phyloP scores from a whole-genome alignment of 2,113 vertebrate species.

The Corythornis cristatus region DNA sequence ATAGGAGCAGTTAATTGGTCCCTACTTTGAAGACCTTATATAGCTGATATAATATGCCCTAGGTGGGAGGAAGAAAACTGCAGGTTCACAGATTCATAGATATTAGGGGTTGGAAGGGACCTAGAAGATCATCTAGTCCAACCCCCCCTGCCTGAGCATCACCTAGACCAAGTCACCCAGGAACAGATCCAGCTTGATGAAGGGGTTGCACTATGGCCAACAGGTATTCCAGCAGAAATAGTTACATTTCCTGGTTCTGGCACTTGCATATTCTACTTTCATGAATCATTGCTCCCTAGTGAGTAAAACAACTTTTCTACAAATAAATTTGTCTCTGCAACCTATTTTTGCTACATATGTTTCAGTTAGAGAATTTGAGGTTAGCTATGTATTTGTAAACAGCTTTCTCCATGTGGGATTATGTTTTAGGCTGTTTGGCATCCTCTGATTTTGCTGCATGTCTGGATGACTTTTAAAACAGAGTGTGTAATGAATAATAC shows the following conservation, averaged over 20 bases:
- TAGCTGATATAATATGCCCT: background rate
- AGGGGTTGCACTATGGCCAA: background rate
- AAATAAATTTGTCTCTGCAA: background rate
- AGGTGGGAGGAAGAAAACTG: background rate
- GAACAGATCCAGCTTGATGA: background rate
- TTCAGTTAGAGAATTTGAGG: background rate
- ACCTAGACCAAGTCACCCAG: no score
- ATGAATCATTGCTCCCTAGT: background rate
- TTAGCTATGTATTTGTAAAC: background rate
- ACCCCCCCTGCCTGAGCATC: no score
- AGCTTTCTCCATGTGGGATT: background rate
- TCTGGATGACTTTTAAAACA: background rate
- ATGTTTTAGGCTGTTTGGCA: background rate
- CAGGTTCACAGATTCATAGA: no score
- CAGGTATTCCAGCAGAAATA: background rate
- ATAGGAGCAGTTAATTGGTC: background rate
- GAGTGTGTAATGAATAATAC: background rate
- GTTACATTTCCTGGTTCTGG: background rate
- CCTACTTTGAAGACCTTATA: rapidly evolving
- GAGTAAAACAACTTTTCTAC: background rate
- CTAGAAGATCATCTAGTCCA: no score
- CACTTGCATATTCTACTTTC: background rate
- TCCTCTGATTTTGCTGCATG: background rate
- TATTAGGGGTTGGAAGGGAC: no score
- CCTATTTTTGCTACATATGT: background rate